Percentiles rank a stretch among this genome's conserved stretches.
phyloP scores from a whole-genome alignment of 2,797 vertebrate species.

The Xenopus petersii region DNA sequence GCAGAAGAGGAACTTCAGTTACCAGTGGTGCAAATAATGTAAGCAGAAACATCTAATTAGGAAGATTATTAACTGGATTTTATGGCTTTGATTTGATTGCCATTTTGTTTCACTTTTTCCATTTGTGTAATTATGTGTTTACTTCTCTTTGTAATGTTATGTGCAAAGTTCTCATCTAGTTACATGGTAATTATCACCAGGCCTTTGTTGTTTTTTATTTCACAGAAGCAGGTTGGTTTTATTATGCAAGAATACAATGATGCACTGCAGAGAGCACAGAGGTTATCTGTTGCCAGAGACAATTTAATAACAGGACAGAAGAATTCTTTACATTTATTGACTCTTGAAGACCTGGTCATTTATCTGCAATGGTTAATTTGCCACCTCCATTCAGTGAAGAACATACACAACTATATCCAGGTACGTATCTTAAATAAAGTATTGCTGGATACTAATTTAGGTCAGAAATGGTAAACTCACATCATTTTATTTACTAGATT shows the following conservation, averaged over 20 bases:
- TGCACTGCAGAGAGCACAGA: constrained; percentile 65
- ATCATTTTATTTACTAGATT: no score
- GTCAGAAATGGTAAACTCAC: no score
- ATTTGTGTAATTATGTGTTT: neutral
- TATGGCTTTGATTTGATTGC: neutral
- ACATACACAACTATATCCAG: constrained; percentile 65
- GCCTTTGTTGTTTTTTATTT: neutral
- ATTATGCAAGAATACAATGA: constrained; percentile 66
- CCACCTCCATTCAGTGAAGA: constrained; percentile 66
- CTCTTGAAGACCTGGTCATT: constrained; percentile 67
- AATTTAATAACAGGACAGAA: constrained; percentile 61
- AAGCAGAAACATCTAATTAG: neutral
- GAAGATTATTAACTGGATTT: neutral
- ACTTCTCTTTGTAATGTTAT: neutral
- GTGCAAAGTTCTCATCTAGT: neutral
- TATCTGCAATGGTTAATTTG: constrained; percentile 70
- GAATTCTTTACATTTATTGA: constrained; percentile 55
- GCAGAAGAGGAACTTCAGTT: no score
- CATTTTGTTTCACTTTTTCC: no score
- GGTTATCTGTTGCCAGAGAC: constrained; percentile 64
- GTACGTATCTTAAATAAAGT: constrained; percentile 49
- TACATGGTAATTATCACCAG: neutral
- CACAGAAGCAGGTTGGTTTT: constrained; percentile 58
- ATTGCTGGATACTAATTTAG: no score
- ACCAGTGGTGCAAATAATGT: no score